A percentile compares a stretch with the other conserved stretches of the same genome.
phyloP scores from a whole-genome alignment of 1,140 invertebrate genomes.

The Zaprionus taronus region DNA sequence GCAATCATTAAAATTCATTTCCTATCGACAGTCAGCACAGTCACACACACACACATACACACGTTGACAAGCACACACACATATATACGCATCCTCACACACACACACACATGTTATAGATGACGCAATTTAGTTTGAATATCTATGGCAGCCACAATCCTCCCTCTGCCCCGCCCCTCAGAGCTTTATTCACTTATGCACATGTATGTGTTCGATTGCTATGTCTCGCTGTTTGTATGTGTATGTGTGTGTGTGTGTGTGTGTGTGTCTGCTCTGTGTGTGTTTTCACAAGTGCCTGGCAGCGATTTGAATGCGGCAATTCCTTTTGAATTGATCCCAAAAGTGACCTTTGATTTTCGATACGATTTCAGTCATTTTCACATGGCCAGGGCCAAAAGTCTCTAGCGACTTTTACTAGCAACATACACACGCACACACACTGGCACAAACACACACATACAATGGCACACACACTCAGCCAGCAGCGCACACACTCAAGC shows the following conservation, averaged over 20 bases:
- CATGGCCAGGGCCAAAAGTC: conserved; percentile 75
- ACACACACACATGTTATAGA: conserved; percentile 62
- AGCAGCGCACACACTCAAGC: too few species aligned
- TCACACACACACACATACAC: neutral
- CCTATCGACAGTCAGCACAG: conserved; percentile 76
- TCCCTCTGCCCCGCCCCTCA: neutral
- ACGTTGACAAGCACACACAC: conserved; percentile 19
- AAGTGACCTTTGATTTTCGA: conserved; percentile 83
- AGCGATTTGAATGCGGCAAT: conserved; percentile 83
- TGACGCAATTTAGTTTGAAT: conserved; percentile 82
- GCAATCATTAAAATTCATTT: conserved; percentile 83
- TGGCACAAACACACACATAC: conserved; percentile 5
- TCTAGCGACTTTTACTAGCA: conserved; percentile 57
- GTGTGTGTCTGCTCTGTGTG: conserved; percentile 18
- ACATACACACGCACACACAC: conserved; percentile 7
- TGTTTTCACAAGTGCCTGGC: conserved; percentile 72
- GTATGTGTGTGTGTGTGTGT: conserved; percentile 8
- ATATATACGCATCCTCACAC: conserved; percentile 36
- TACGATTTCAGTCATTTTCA: conserved; percentile 80
- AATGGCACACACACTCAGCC: neutral
- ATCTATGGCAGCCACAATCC: conserved; percentile 69
- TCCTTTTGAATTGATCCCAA: conserved; percentile 83
- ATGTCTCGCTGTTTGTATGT: neutral
- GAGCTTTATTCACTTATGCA: conserved; percentile 18
- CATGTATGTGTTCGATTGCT: conserved; percentile 5